Conservation (phyloP, 2,888 invertebrate genomes). For the Volucella bombylans region DNA sequence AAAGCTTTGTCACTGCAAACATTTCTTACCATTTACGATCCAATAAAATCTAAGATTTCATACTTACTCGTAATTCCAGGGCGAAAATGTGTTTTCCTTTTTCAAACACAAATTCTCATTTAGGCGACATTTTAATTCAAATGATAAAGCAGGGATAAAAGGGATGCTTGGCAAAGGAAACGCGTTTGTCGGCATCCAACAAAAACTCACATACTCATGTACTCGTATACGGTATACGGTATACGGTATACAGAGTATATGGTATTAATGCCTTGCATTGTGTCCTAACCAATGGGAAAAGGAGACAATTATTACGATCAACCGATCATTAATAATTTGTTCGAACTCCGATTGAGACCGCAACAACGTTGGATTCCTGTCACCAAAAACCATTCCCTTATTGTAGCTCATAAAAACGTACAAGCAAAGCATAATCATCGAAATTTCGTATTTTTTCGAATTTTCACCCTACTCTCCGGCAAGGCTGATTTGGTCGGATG, state of each 20-base stretch:
- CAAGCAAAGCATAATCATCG: constrained; percentile 72
- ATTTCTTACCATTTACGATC: constrained; percentile 26
- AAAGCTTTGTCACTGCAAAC: constrained; percentile 19
- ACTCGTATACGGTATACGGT: not conserved
- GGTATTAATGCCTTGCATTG: constrained; percentile 63
- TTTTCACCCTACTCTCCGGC: constrained; percentile 57
- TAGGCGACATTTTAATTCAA: constrained; percentile 63
- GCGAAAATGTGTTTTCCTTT: constrained; percentile 25
- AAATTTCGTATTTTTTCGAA: not conserved
- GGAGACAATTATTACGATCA: constrained; percentile 74
- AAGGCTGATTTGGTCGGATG: constrained; percentile 72
- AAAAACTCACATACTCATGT: constrained; percentile 33
- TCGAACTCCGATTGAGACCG: constrained; percentile 74
- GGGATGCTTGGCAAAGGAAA: constrained; percentile 34
- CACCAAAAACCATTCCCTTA: constrained; percentile 74
- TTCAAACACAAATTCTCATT: constrained; percentile 58
- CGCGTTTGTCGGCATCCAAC: constrained; percentile 64
- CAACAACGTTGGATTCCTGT: constrained; percentile 73
- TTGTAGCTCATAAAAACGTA: constrained; percentile 72
- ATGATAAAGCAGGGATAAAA: constrained; percentile 18
- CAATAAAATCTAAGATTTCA: not conserved
- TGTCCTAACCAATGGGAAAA: constrained; percentile 68
- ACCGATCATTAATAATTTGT: constrained; percentile 74
- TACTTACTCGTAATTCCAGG: constrained; percentile 35
- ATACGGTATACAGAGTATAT: too few relatives aligned